Evolutionary conservation across 2,888 invertebrate genomes (phyloP).

Genomic region (Campoplex capitator): DNA sequence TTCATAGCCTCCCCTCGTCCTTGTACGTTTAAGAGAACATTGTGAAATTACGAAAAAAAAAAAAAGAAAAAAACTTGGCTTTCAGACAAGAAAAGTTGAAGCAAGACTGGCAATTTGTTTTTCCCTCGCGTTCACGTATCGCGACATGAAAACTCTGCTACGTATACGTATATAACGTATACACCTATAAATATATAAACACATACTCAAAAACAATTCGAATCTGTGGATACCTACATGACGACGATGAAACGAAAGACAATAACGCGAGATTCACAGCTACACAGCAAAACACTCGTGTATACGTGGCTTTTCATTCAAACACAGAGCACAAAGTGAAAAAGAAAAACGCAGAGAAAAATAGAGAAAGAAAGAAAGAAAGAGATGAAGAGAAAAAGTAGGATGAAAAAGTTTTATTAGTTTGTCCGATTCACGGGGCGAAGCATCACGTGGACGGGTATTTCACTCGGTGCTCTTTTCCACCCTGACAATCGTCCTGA

Average conservation of each 20-base stretch:
- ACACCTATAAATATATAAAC: neutral
- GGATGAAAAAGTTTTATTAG: constrained; percentile 46
- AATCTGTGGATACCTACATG: neutral
- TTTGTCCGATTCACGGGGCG: constrained; percentile 21
- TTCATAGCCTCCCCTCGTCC: neutral
- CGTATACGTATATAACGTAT: too few species aligned
- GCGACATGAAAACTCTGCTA: constrained; percentile 11
- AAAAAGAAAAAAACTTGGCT: neutral
- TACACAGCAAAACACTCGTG: neutral
- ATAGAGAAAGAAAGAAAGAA: neutral
- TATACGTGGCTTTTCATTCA: constrained; percentile 10
- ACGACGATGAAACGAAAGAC: neutral
- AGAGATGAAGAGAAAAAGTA: neutral
- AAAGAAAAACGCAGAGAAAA: neutral
- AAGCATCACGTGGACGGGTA: constrained; percentile 25
- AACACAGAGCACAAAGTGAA: neutral
- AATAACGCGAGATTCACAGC: constrained; percentile 7
- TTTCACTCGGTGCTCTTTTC: constrained; percentile 33
- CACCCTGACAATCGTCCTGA: constrained; percentile 45
- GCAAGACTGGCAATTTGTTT: neutral
- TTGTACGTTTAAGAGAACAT: neutral
- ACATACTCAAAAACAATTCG: neutral
- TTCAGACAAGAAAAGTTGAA: constrained; percentile 6
- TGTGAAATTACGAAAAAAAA: too few species aligned
- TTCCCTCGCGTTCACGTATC: neutral